Percentiles rank a stretch among this genome's conserved stretches.
Evolutionary conservation across 2,888 invertebrate genomes (phyloP).

Genomic region (Morpho achilles): DNA sequence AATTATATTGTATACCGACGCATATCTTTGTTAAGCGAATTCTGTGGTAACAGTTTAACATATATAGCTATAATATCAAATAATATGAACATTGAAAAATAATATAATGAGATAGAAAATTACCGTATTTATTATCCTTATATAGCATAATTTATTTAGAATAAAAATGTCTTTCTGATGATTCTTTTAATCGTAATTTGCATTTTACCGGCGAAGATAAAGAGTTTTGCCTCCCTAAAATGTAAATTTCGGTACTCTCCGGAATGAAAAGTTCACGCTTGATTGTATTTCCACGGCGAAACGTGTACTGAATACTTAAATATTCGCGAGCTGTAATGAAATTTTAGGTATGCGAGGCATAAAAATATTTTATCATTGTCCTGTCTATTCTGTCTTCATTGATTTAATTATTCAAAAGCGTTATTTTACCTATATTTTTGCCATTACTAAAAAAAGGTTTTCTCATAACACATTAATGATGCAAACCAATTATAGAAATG

Average conservation of each 20-base stretch:
- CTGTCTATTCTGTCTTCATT: background rate
- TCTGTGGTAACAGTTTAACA: no score
- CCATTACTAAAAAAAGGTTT: no score
- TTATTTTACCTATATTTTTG: no score
- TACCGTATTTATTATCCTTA: no score
- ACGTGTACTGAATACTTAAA: constrained; percentile 54
- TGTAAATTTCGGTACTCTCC: constrained; percentile 52
- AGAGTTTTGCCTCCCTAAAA: constrained; percentile 45
- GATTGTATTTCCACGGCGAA: constrained; percentile 58
- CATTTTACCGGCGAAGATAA: constrained; percentile 54
- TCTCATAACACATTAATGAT: no score
- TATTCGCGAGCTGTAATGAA: constrained; percentile 40
- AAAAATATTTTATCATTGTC: constrained; percentile 13
- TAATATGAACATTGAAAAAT: no score
- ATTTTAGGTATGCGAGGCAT: constrained; percentile 24
- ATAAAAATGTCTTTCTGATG: constrained; percentile 7
- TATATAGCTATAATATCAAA: no score
- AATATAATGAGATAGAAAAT: no score
- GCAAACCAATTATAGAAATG: no score
- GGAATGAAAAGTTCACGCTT: constrained; percentile 61
- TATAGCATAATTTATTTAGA: background rate
- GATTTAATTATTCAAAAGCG: no score
- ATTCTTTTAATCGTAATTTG: constrained; percentile 48
- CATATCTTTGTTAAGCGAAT: no score
- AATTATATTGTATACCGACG: no score